phyloP scores from a whole-genome alignment of 2,113 vertebrate species.

The Riparia riparia region DNA sequence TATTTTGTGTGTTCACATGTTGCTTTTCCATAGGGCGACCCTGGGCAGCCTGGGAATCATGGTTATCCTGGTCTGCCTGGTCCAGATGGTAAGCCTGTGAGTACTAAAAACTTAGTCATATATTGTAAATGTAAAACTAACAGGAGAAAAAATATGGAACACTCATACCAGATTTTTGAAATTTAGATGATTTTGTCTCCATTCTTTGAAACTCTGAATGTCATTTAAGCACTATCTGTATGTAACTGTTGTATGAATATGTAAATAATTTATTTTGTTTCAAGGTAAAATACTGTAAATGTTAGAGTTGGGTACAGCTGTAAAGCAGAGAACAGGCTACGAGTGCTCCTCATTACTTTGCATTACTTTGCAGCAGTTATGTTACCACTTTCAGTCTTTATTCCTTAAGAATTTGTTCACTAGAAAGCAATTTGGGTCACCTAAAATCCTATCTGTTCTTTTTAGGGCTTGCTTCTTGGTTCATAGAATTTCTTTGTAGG shows the following conservation, averaged over 20 bases:
- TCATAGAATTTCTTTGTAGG: background rate
- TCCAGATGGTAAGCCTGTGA: conserved; percentile 99
- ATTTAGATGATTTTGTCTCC: background rate
- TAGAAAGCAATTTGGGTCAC: background rate
- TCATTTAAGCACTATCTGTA: background rate
- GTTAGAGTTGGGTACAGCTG: background rate
- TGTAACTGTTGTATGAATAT: background rate
- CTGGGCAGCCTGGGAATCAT: conserved; percentile 82
- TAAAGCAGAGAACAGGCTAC: background rate
- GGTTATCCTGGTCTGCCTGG: conserved; percentile 90
- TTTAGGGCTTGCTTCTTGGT: background rate
- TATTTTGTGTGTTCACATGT: background rate
- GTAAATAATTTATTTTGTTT: background rate
- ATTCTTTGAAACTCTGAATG: background rate
- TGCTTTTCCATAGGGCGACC: conserved; percentile 82
- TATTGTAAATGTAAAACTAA: conserved; percentile 59
- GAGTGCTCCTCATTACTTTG: background rate
- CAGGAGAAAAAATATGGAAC: background rate
- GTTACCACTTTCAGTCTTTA: background rate
- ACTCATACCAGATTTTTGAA: background rate
- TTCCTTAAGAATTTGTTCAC: background rate
- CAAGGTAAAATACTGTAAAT: background rate
- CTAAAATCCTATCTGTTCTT: background rate
- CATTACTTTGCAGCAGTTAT: background rate
- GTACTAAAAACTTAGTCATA: conserved; percentile 93